Evolutionary conservation across 1,140 invertebrate species (phyloP).

Genomic region (Akabosia matsudoensis): DNA sequence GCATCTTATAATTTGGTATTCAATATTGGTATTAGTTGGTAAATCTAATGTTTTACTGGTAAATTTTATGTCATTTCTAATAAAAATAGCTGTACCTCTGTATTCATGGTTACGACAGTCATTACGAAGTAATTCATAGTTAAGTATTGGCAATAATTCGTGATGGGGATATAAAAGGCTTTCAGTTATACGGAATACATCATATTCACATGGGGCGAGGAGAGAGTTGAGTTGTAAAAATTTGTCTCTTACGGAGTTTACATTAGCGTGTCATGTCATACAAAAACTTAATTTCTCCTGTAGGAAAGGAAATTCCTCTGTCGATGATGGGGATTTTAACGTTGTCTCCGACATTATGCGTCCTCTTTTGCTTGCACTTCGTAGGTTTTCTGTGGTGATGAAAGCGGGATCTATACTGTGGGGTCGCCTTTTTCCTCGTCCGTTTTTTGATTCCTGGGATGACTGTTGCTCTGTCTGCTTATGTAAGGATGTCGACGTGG

Average conservation of each 20-base stretch:
- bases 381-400: background rate
- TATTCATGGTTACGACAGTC: background rate
- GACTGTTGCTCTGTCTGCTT: too few relatives aligned
- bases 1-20: background rate
- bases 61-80: background rate
- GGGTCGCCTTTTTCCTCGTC: background rate
- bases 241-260: background rate
- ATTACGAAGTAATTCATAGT: background rate
- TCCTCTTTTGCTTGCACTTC: background rate
- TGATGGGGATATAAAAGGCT: background rate
- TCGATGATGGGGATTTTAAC: too few relatives aligned
- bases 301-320: too few relatives aligned
- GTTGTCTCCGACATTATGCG: background rate
- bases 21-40: background rate
- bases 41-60: background rate
- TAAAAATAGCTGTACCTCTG: conserved; percentile 3
- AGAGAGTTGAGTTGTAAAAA: background rate
- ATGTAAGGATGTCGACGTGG: too few relatives aligned
- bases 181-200: background rate
- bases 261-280: background rate
- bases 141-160: background rate
- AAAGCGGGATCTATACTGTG: background rate
- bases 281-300: background rate
- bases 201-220: background rate
- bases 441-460: background rate